Conservation (phyloP, 2,888 invertebrate species). For the Stenichneumon culpator region DNA sequence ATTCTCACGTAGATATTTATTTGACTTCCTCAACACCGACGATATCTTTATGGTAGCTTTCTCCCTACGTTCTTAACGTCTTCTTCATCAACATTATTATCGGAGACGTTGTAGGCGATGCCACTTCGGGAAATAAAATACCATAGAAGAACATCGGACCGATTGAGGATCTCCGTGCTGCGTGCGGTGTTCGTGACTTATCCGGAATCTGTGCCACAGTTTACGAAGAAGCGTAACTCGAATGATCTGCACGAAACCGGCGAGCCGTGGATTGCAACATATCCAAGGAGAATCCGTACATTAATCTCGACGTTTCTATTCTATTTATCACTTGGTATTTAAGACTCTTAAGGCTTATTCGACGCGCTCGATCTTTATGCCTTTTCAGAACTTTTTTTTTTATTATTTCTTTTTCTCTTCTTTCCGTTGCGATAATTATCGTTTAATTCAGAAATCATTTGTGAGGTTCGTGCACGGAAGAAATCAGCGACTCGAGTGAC, state of each 20-base stretch:
- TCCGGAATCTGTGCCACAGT: conserved; percentile 33
- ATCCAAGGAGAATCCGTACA: conserved; percentile 19
- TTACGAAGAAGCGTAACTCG: conserved; percentile 36
- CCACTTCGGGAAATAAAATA: background rate
- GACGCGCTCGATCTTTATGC: conserved; percentile 18
- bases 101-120: background rate
- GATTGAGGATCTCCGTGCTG: conserved; percentile 4
- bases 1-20: background rate
- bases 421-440: conserved; percentile 14
- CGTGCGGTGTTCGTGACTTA: conserved; percentile 25
- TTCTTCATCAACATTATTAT: conserved; percentile 5
- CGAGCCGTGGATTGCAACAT: conserved; percentile 39
- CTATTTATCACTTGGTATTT: conserved; percentile 45
- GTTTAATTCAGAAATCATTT: conserved; percentile 39
- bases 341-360: conserved; percentile 14
- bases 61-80: background rate
- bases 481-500: conserved; percentile 10
- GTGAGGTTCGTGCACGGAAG: background rate
- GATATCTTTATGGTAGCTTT: background rate
- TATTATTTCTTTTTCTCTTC: background rate
- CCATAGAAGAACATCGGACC: conserved; percentile 5
- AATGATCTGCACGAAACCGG: conserved; percentile 27
- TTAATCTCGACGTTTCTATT: conserved; percentile 34
- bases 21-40: background rate
- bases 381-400: conserved; percentile 20